These are phyloP conservation scores for Excalfactoria chinensis DNA, from an alignment of 2,113 vertebrate species.

Conservation along the genomic window DNA sequence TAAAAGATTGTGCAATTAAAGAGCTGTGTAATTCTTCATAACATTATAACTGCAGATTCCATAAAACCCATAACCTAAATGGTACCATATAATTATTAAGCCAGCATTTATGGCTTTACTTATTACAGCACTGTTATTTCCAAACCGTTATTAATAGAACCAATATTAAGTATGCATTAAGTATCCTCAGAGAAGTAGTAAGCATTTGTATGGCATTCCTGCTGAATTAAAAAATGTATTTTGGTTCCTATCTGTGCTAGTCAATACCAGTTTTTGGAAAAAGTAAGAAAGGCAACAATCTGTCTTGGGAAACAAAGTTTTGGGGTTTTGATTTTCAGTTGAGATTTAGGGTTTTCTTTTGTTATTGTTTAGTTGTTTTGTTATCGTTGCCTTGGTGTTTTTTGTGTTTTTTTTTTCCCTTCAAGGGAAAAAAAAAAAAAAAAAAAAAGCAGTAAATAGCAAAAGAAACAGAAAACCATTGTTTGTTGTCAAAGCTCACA, in stretches of 20 bases:
- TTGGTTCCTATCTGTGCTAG: background rate
- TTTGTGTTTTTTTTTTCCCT: background rate
- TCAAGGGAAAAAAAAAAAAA: background rate
- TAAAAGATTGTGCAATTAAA: constrained; percentile 56
- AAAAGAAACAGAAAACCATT: background rate
- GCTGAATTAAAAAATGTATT: background rate
- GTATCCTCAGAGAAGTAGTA: background rate
- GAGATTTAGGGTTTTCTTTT: background rate
- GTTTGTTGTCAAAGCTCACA: background rate
- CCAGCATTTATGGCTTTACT: constrained; percentile 21
- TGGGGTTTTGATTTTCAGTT: no score
- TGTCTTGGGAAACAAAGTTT: background rate
- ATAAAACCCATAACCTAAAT: constrained; percentile 45
- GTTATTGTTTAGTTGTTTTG: background rate
- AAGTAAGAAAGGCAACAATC: constrained; percentile 18
- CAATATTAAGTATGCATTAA: background rate
- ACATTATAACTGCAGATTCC: background rate
- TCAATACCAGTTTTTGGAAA: constrained; percentile 20
- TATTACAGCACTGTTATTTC: constrained; percentile 38
- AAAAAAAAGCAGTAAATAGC: background rate
- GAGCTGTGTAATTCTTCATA: constrained; percentile 44
- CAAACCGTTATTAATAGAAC: constrained; percentile 41
- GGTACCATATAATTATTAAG: constrained; percentile 35
- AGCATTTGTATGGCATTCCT: background rate
- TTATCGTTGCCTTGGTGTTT: background rate